phyloP scores from a whole-genome alignment of 2,113 vertebrate genomes.

The Carassius carassius region DNA sequence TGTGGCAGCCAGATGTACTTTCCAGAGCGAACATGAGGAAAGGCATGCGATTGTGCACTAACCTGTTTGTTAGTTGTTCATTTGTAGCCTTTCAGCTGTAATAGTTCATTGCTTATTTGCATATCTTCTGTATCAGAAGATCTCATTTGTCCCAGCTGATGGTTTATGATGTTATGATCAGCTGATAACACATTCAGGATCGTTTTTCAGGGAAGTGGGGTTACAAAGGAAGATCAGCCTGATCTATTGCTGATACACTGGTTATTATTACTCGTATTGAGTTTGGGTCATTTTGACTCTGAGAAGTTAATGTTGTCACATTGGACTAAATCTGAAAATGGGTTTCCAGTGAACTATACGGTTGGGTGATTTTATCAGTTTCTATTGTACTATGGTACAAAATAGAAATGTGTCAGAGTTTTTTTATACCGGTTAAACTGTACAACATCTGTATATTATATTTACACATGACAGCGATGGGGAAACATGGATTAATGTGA shows the following conservation, averaged over 20 bases:
- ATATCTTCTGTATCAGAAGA: not conserved
- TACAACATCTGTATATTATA: not conserved
- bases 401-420: not conserved
- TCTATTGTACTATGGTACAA: no score
- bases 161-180: not conserved
- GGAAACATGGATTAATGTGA: not conserved
- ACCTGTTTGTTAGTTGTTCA: not conserved
- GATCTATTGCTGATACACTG: not conserved
- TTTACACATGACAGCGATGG: not conserved
- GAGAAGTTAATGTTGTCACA: not conserved
- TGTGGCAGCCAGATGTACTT: slow-evolving; percentile 9
- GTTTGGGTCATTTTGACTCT: not conserved
- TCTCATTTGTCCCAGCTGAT: not conserved
- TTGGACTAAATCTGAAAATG: not conserved
- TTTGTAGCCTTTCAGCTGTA: not conserved
- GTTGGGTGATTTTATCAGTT: no score
- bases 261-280: not conserved
- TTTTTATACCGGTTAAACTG: not conserved
- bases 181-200: not conserved
- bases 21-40: not conserved
- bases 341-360: no score
- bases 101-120: not conserved
- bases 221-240: not conserved
- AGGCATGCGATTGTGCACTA: not conserved
- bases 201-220: not conserved